Evolutionary conservation across 2,113 vertebrate genomes (phyloP).

Genomic region (Piliocolobus tephrosceles): DNA sequence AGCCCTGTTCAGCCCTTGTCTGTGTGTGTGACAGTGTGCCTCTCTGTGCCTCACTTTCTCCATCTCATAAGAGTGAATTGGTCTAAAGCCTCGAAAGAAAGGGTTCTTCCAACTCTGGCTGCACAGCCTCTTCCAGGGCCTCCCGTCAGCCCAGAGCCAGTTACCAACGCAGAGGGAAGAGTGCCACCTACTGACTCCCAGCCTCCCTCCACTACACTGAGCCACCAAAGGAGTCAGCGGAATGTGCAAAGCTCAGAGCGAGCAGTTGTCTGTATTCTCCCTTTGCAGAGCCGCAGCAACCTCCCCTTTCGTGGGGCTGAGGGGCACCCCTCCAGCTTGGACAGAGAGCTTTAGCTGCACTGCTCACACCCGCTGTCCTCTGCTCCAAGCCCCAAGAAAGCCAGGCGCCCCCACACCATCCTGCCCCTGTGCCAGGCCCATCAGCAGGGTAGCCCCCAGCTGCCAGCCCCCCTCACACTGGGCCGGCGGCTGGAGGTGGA

Average conservation of each 20-base stretch:
- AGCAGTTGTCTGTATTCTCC: neutral
- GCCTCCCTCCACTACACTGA: neutral
- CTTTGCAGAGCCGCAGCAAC: neutral
- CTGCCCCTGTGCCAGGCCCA: conserved; percentile 61
- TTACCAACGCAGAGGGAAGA: conserved; percentile 63
- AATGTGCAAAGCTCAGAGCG: neutral
- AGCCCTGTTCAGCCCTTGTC: neutral
- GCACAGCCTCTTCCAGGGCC: neutral
- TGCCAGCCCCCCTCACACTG: conserved; percentile 62
- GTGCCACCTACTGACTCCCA: conserved; percentile 67
- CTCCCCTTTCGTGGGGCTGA: neutral
- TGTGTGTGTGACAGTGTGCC: neutral
- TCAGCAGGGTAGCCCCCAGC: conserved; percentile 57
- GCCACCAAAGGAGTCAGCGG: neutral
- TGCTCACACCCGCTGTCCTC: neutral
- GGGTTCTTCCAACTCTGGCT: neutral
- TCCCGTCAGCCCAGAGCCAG: neutral
- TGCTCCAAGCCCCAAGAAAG: neutral
- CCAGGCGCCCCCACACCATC: neutral
- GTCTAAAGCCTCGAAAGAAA: conserved; percentile 10
- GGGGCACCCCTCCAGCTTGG: neutral
- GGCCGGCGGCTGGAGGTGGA: conserved; percentile 82
- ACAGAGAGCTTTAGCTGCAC: neutral
- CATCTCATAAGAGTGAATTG: neutral
- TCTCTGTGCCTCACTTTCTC: conserved; percentile 23